phyloP scores from a whole-genome alignment of 2,113 vertebrate species.

The Fregetta grallaria region DNA sequence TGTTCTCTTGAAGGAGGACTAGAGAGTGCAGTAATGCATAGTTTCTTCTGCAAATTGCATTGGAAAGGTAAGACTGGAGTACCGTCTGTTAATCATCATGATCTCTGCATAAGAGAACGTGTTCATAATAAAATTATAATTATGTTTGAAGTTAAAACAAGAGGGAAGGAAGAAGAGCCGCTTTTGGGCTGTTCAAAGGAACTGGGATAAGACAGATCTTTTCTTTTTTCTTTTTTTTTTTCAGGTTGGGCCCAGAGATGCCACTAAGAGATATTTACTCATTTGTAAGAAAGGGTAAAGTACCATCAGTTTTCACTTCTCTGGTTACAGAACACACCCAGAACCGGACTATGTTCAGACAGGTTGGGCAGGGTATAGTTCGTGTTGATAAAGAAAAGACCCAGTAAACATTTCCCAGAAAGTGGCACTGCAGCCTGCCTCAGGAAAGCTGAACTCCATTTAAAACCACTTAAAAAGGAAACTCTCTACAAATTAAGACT shows the following conservation, averaged over 20 bases:
- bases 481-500: conserved; percentile 23
- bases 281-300: background rate
- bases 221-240: background rate
- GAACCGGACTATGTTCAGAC: background rate
- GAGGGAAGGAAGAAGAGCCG: background rate
- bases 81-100: background rate
- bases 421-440: background rate
- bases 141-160: background rate
- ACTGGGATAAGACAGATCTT: background rate
- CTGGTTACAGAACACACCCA: background rate
- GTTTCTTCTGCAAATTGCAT: background rate
- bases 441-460: conserved; percentile 6
- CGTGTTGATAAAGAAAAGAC: conserved; percentile 3
- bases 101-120: background rate
- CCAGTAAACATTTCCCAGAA: background rate
- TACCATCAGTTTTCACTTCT: background rate
- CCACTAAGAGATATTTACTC: background rate
- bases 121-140: background rate
- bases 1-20: background rate
- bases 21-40: background rate
- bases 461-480: conserved; percentile 50
- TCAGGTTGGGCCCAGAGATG: background rate
- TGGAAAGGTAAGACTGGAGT: background rate
- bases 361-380: background rate
- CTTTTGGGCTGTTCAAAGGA: background rate